A percentile compares a stretch with the other conserved stretches of the same genome.
Conservation (phyloP, 2,113 vertebrate species). For the Otolemur garnettii region DNA sequence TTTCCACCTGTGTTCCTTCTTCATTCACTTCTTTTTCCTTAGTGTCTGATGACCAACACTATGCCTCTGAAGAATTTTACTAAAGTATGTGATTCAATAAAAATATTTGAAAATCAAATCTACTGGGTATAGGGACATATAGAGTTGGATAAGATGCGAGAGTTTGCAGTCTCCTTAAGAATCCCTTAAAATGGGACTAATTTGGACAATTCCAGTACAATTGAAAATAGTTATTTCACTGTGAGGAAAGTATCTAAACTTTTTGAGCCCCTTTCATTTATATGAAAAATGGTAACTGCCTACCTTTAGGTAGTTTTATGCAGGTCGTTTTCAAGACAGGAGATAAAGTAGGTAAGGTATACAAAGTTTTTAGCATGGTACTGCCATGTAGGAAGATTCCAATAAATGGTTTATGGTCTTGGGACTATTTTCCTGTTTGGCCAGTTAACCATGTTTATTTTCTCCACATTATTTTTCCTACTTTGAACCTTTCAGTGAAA, state of each 20-base stretch:
- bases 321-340: background rate
- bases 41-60: background rate
- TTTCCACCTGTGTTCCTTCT: background rate
- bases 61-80: background rate
- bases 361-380: background rate
- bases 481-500: background rate
- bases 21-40: background rate
- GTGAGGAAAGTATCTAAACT: background rate
- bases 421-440: background rate
- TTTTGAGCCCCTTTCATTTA: slow-evolving; percentile 12
- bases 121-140: background rate
- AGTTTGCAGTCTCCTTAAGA: background rate
- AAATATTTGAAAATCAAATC: slow-evolving; percentile 4
- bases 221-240: background rate
- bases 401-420: background rate
- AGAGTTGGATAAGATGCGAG: background rate
- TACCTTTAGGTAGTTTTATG: background rate
- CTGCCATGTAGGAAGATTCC: background rate
- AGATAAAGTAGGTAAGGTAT: background rate
- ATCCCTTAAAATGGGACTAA: background rate
- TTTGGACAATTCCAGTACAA: background rate
- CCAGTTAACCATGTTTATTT: background rate
- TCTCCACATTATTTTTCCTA: background rate
- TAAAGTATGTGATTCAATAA: slow-evolving; percentile 28
- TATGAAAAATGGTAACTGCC: background rate